These are phyloP conservation scores for Entomobrya multifasciata DNA, from an alignment of 2,888 invertebrate genomes.

Conservation along the genomic window DNA sequence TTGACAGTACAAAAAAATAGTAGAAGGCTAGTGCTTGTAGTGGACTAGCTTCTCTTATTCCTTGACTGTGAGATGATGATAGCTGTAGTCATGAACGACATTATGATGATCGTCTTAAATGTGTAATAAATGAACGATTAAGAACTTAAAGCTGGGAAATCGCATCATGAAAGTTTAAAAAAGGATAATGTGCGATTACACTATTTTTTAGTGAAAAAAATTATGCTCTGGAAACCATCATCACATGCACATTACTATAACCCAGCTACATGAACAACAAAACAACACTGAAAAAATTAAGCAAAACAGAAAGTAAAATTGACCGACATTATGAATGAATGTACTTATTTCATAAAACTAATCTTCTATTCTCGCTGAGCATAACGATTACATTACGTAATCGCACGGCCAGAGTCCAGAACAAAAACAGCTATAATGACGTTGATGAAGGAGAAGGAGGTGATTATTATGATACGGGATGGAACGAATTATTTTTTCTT, in stretches of 20 bases:
- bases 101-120: not conserved
- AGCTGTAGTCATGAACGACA: too few relatives aligned
- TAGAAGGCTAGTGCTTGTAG: not conserved
- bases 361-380: too few relatives aligned
- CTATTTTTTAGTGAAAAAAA: not conserved
- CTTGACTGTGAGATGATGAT: too few relatives aligned
- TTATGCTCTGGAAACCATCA: too few relatives aligned
- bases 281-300: not conserved
- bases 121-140: slow-evolving; percentile 11
- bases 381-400: slow-evolving; percentile 27
- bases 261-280: not conserved
- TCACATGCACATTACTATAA: too few relatives aligned
- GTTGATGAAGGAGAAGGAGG: not conserved
- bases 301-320: not conserved
- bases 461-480: not conserved
- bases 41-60: not conserved
- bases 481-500: not conserved
- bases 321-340: not conserved
- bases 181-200: not conserved
- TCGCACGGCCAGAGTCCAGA: slow-evolving; percentile 24
- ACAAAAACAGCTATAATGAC: not conserved
- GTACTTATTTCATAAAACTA: not conserved
- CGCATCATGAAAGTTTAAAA: not conserved
- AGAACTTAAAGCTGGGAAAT: not conserved
- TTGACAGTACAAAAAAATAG: slow-evolving; percentile 17